A percentile compares a stretch with the other conserved stretches of the same genome.
phyloP scores from a whole-genome alignment of 2,888 invertebrate genomes.

The Eudasyphora cyanicolor region DNA sequence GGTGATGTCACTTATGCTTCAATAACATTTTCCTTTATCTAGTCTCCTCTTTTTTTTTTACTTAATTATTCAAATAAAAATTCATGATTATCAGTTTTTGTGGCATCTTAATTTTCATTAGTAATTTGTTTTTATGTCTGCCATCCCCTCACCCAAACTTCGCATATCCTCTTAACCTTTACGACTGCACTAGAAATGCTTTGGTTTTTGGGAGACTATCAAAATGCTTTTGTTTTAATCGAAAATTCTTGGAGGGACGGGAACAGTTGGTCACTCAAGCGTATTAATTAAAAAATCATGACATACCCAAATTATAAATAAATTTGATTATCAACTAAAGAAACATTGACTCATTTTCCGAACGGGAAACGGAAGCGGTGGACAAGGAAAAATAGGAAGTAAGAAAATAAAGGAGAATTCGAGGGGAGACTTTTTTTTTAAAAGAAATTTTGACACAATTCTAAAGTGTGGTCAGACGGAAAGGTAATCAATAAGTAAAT shows the following conservation, averaged over 20 bases:
- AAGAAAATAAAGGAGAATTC: background rate
- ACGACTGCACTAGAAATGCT: background rate
- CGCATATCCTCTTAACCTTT: background rate
- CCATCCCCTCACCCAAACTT: background rate
- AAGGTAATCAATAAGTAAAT: background rate
- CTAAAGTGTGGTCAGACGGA: background rate
- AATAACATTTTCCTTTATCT: background rate
- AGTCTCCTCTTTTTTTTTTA: background rate
- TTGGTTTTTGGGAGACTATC: background rate
- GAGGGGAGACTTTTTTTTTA: too few species aligned
- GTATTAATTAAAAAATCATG: background rate
- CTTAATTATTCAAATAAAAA: slow-evolving; percentile 22
- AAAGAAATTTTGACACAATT: background rate
- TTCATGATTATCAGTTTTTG: slow-evolving; percentile 11
- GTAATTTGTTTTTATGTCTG: slow-evolving; percentile 4
- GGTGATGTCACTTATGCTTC: background rate
- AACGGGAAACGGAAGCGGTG: background rate
- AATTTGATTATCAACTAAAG: slow-evolving; percentile 11
- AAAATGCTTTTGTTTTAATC: background rate
- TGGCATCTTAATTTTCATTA: slow-evolving; percentile 15
- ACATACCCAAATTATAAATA: slow-evolving; percentile 1
- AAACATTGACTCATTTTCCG: background rate
- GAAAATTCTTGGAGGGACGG: background rate
- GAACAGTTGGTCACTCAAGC: background rate
- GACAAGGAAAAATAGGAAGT: too few species aligned